phyloP scores from a whole-genome alignment of 2,888 invertebrate species.

The Sinotaia quadrata region DNA sequence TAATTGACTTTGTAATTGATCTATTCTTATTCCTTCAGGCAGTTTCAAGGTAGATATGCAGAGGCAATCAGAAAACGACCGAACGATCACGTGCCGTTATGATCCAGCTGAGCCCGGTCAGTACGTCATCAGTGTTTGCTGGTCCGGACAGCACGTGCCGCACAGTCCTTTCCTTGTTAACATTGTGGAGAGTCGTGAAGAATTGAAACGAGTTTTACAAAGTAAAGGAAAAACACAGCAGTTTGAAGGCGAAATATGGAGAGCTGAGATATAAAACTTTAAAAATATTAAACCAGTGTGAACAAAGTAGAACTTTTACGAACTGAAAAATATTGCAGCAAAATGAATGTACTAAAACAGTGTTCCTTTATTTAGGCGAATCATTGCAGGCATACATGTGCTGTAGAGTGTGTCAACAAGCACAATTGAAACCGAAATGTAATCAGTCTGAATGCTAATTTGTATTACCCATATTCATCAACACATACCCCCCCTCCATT shows the following conservation, averaged over 20 bases:
- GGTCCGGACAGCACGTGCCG: conserved; percentile 98
- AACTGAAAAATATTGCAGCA: too few relatives aligned
- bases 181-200: conserved; percentile 99
- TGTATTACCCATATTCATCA: too few relatives aligned
- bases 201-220: conserved; percentile 75
- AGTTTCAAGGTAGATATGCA: conserved; percentile 99
- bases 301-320: too few relatives aligned
- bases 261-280: conserved; percentile 40
- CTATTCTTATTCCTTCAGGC: conserved; percentile 75
- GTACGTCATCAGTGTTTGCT: conserved; percentile 95
- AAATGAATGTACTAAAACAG: too few relatives aligned
- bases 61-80: conserved; percentile 95
- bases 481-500: too few relatives aligned
- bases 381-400: too few relatives aligned
- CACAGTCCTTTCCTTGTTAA: conserved; percentile 98
- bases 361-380: too few relatives aligned
- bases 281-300: too few relatives aligned
- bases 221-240: conserved; percentile 37
- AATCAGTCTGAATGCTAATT: too few relatives aligned
- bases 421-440: too few relatives aligned
- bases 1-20: too few relatives aligned
- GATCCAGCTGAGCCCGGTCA: conserved; percentile 99
- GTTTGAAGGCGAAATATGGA: conserved; percentile 40
- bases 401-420: too few relatives aligned
- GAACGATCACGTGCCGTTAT: conserved; percentile 97